Evolutionary conservation across 1,140 invertebrate genomes (phyloP).

Genomic region (Zophobas atratus): DNA sequence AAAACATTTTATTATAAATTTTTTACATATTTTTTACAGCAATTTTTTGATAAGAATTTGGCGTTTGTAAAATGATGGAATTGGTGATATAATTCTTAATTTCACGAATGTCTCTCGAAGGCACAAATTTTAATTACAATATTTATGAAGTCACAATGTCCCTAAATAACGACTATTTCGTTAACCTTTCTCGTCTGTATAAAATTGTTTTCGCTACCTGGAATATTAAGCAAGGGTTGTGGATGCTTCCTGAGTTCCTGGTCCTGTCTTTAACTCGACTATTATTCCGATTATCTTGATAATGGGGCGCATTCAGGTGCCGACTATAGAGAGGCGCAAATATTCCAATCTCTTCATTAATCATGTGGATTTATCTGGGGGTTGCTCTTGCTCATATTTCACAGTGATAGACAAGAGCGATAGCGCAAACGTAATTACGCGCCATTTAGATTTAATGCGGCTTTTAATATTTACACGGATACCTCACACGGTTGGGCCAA

Average conservation of each 20-base stretch:
- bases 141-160: too few relatives aligned
- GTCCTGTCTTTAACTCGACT: neutral
- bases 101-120: too few relatives aligned
- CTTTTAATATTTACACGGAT: slow-evolving; percentile 63
- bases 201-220: too few relatives aligned
- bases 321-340: slow-evolving; percentile 50
- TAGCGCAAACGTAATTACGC: slow-evolving; percentile 63
- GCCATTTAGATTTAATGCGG: slow-evolving; percentile 64
- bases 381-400: slow-evolving; percentile 61
- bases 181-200: too few relatives aligned
- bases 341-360: slow-evolving; percentile 64
- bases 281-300: slow-evolving; percentile 24
- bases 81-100: too few relatives aligned
- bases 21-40: too few relatives aligned
- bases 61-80: too few relatives aligned
- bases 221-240: too few relatives aligned
- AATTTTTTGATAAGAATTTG: too few relatives aligned
- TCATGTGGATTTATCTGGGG: slow-evolving; percentile 61
- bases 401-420: slow-evolving; percentile 62
- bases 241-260: neutral
- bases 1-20: too few relatives aligned
- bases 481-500: slow-evolving; percentile 31
- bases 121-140: too few relatives aligned
- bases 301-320: neutral
- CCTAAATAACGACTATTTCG: too few relatives aligned